Base-by-base conservation (phyloP, 2,797 vertebrate species). In the Meriones psammophilus region DNA sequence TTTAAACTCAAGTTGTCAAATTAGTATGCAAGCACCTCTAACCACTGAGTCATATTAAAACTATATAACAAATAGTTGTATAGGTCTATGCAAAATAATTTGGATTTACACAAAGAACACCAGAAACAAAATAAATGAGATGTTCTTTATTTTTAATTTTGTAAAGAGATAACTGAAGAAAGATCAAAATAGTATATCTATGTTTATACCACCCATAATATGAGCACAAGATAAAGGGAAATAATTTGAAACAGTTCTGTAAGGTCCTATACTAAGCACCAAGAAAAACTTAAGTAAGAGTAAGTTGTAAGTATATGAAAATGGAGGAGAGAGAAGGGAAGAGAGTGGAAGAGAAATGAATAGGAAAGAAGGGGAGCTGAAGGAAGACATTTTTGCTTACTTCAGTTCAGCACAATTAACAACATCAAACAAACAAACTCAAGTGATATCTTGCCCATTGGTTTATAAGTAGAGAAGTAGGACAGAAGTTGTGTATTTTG, bases 401-500 rank as follows among this genome's bases (percentile, higher is more conserved):
- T 93, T 89, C 42, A 60, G 17, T 80, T 66, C 26, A 66, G 62
- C 20, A 66, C 6, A 33, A 79, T 87, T 71, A 88, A 74, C 22
- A 74, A 46, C 71, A 74, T 20, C 33, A 71, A n/a, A 73, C 8
- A 50, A 88, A 36, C 74, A 28, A 73, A 84, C 73, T 94, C 66
- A 33, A 69, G 56, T 13, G 88, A 24, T 14, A 94, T 76, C 66
- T 88, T 92, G 42, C 33, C 10, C 60, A 66, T 89, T 91, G 73
- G 42, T 28, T 74, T 85, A 85, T 36, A 94, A 77, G 46, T 88
- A 54, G 73, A 8, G 83, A 94, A 84, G 18, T 69, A 39, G 74
- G 8, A 77, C 28, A 39, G 74, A 17, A 77, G 46, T 8, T 81
- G 76, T 79, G 22, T 64, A 18, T 64, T 94, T 88, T 66, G 14